Percentiles rank a stretch among this genome's conserved stretches.
Evolutionary conservation across 2,113 vertebrate species (phyloP).

Genomic region (Odontesthes bonariensis): DNA sequence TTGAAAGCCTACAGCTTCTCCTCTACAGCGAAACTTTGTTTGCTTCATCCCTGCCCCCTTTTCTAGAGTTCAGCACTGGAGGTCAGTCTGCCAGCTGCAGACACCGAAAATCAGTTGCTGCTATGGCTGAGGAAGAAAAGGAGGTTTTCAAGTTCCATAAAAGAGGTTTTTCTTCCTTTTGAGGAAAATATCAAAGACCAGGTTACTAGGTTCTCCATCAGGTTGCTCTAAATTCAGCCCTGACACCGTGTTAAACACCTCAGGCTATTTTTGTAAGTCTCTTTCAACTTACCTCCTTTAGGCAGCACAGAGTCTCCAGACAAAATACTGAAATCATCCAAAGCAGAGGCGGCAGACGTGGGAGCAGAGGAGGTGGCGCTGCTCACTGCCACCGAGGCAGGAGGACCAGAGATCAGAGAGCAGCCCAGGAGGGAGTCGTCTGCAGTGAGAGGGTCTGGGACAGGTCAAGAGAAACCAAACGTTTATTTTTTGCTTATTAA

Average conservation of each 20-base stretch:
- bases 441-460: constrained; percentile 88
- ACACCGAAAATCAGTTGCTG: not conserved
- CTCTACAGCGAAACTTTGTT: not conserved
- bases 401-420: constrained; percentile 89
- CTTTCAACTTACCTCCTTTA: constrained; percentile 86
- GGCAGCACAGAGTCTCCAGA: constrained; percentile 84
- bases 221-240: not conserved
- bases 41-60: not conserved
- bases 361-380: constrained; percentile 67
- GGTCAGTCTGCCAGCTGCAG: no score
- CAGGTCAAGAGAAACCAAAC: not conserved
- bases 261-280: not conserved
- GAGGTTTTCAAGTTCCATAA: not conserved
- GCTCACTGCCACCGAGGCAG: constrained; percentile 44
- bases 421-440: constrained; percentile 93
- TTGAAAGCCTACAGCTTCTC: not conserved
- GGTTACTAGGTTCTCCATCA: not conserved
- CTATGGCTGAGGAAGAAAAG: constrained; percentile 1
- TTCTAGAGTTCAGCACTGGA: not conserved
- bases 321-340: constrained; percentile 94
- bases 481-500: not conserved
- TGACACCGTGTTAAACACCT: not conserved
- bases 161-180: not conserved
- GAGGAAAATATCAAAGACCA: not conserved
- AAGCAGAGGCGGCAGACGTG: constrained; percentile 74